phyloP scores from a whole-genome alignment of 2,888 invertebrate genomes.

The Aporophyla lueneburgensis region DNA sequence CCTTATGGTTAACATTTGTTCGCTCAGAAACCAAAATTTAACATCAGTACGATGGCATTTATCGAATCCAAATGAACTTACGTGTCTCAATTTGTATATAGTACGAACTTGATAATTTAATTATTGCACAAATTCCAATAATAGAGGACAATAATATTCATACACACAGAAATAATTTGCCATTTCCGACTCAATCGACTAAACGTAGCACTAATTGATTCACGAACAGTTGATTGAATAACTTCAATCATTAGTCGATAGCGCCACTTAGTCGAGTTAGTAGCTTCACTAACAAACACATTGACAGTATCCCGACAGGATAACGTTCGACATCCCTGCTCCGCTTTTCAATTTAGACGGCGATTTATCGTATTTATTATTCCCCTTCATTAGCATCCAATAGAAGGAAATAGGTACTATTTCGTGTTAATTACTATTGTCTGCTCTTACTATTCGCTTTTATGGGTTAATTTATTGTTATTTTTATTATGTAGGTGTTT shows the following conservation, averaged over 20 bases:
- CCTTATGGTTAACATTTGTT: not conserved
- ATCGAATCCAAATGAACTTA: not conserved
- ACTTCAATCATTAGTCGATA: not conserved
- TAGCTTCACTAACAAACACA: not conserved
- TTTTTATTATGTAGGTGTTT: no score
- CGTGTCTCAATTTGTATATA: not conserved
- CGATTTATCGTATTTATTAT: constrained; percentile 11
- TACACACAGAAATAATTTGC: not conserved
- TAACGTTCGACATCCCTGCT: not conserved
- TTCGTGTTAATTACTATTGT: not conserved
- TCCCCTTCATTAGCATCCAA: not conserved
- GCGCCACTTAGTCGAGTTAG: not conserved
- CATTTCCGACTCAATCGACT: not conserved
- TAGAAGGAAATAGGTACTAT: not conserved
- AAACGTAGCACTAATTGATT: not conserved
- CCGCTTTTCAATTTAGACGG: not conserved
- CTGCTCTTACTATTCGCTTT: not conserved
- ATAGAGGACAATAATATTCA: not conserved
- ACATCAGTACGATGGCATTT: not conserved
- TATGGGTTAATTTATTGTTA: no score
- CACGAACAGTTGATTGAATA: not conserved
- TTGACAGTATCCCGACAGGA: not conserved
- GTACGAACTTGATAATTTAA: not conserved
- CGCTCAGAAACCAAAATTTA: not conserved
- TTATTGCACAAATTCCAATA: not conserved